phyloP scores from a whole-genome alignment of 1,140 invertebrate genomes.

The Papilio aristodemus region DNA sequence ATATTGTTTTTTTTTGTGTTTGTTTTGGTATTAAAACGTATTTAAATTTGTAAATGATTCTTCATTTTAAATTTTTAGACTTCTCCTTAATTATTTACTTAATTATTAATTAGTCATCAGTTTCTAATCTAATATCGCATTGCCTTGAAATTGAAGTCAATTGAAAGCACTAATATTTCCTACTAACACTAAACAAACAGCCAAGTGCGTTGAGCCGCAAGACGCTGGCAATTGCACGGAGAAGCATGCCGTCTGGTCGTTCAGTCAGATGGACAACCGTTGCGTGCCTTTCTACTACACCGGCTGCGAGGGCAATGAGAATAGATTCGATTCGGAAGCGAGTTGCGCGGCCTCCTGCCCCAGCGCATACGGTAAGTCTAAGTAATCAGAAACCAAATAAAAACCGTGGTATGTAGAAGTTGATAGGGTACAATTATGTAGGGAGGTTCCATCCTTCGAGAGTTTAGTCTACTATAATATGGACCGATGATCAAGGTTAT shows the following conservation, averaged over 20 bases:
- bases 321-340: constrained; percentile 89
- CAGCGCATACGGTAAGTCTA: constrained; percentile 88
- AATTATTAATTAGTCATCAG: too few species aligned
- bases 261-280: constrained; percentile 89
- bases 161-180: constrained; percentile 36
- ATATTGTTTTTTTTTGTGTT: too few species aligned
- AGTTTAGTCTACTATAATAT: too few species aligned
- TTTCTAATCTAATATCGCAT: too few species aligned
- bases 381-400: constrained; percentile 51
- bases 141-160: not conserved
- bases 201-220: constrained; percentile 90
- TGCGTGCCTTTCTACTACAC: constrained; percentile 98
- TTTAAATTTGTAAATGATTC: too few species aligned
- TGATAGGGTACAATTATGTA: too few species aligned
- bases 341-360: constrained; percentile 92
- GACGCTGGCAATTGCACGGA: constrained; percentile 90
- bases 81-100: too few species aligned
- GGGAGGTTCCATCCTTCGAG: too few species aligned
- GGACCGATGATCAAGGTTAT: too few species aligned
- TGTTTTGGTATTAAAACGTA: too few species aligned
- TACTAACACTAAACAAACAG: constrained; percentile 70
- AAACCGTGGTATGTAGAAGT: not conserved
- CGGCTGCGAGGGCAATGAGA: constrained; percentile 94
- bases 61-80: too few species aligned
- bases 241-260: constrained; percentile 91